Base-by-base conservation (phyloP, 1,140 invertebrate species). In the Asobara japonica region DNA sequence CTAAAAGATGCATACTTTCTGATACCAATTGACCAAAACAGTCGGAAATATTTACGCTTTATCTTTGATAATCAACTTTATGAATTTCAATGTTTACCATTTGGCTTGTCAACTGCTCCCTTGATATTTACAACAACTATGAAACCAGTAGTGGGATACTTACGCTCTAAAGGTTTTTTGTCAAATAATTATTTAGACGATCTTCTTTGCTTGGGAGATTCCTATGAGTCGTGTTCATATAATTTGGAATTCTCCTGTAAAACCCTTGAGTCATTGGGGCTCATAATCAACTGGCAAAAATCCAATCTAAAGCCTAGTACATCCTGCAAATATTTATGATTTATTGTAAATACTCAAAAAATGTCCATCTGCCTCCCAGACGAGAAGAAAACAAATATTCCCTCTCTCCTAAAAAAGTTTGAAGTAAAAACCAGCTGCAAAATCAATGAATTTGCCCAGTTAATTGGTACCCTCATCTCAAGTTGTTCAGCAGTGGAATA, bases 1-100 rank as follows among this genome's bases (percentile, higher is more conserved):
- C 62, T 75, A 8, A 66, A 71, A 83, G 84, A 88, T 60, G 74
- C 78, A 7, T 79, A 78, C 65, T 72, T 75, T 41, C 16, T 72
- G 8, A 51, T 79, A 33, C 67, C 74, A 31, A 73, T 78, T 65
- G 36, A 61, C 33, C 31, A 31, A 41, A 11, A 48, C 2, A 20
- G 16, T 18, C 45, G 45, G 3, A 51, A 51, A 51, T 51, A 51
- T 20, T 10, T 51, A 20, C 45, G 8, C 2, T 51, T 20, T 10
- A 51, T 25, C 10, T 51, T 18, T 18, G 3, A 20, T 25, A 51
- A 51, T 4, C 45, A 25, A 51, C 4, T 51, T 1, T 51, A 3
- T 25, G 45, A 51, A 51, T 11, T 51, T n/a, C 7, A 2, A 3
- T 51, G 41, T 33, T 33, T 33, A 33, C 11, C 11, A 11, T 33